Percentiles rank a stretch among this genome's conserved stretches.
Evolutionary conservation across 2,888 invertebrate genomes (phyloP).

Genomic region (Trachelus tabidus): DNA sequence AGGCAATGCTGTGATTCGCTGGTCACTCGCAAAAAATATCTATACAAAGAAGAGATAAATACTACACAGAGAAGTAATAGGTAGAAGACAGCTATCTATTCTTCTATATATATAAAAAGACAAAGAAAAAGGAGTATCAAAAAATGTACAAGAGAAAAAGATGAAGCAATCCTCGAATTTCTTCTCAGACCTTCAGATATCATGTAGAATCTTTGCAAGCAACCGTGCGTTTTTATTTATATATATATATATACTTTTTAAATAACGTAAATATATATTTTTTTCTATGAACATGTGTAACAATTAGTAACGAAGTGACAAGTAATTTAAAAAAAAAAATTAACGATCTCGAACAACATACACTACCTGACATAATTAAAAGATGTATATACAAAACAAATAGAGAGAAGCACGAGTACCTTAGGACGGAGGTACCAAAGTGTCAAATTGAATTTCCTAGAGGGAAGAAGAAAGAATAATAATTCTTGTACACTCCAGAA

Average conservation of each 20-base stretch:
- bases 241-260: constrained; percentile 21
- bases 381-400: not conserved
- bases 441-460: not conserved
- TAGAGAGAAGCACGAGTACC: not conserved
- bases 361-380: not conserved
- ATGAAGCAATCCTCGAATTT: not conserved
- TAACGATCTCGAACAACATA: not conserved
- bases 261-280: constrained; percentile 32
- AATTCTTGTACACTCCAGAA: constrained; percentile 23
- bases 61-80: not conserved
- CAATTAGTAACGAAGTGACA: constrained; percentile 13
- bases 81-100: not conserved
- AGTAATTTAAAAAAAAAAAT: not conserved
- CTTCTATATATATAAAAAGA: not conserved
- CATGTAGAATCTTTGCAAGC: constrained; percentile 37
- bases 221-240: constrained; percentile 30
- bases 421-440: not conserved
- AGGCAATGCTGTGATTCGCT: constrained; percentile 59
- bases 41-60: constrained; percentile 5
- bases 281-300: constrained; percentile 23
- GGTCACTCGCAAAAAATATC: constrained; percentile 43
- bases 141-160: not conserved
- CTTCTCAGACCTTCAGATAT: not conserved
- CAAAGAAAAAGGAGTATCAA: not conserved
- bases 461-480: constrained; percentile 15